These are phyloP conservation scores for Leptopilina syphax DNA, from an alignment of 2,888 invertebrate genomes.

Conservation along the genomic window DNA sequence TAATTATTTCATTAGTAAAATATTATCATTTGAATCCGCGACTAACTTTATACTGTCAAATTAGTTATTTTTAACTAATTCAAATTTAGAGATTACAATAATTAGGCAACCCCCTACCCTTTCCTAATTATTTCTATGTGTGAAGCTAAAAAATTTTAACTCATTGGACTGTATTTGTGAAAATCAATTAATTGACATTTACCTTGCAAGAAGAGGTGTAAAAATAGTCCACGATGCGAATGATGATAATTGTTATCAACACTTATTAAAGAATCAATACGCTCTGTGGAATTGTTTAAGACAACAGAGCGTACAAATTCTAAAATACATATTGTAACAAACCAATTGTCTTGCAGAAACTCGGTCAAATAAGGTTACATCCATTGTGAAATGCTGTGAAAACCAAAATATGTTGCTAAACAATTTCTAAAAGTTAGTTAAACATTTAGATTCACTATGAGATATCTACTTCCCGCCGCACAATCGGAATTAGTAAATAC, in stretches of 20 bases:
- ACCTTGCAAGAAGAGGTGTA: not conserved
- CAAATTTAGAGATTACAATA: too few relatives aligned
- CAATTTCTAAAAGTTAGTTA: not conserved
- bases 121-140: too few relatives aligned
- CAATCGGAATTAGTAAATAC: slow-evolving; percentile 8
- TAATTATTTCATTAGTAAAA: too few relatives aligned
- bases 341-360: slow-evolving; percentile 4
- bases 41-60: too few relatives aligned
- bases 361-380: not conserved
- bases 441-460: not conserved
- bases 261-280: slow-evolving; percentile 78
- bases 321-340: slow-evolving; percentile 77
- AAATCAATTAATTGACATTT: not conserved
- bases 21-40: too few relatives aligned
- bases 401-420: not conserved
- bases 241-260: slow-evolving; percentile 65
- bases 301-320: slow-evolving; percentile 80
- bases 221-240: not conserved
- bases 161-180: too few relatives aligned
- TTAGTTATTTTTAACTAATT: not conserved
- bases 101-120: too few relatives aligned
- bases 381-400: not conserved
- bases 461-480: not conserved
- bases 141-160: too few relatives aligned
- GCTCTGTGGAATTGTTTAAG: slow-evolving; percentile 77